These are phyloP conservation scores for Molanna angustata DNA, from an alignment of 2,888 invertebrate species.

Conservation along the genomic window DNA sequence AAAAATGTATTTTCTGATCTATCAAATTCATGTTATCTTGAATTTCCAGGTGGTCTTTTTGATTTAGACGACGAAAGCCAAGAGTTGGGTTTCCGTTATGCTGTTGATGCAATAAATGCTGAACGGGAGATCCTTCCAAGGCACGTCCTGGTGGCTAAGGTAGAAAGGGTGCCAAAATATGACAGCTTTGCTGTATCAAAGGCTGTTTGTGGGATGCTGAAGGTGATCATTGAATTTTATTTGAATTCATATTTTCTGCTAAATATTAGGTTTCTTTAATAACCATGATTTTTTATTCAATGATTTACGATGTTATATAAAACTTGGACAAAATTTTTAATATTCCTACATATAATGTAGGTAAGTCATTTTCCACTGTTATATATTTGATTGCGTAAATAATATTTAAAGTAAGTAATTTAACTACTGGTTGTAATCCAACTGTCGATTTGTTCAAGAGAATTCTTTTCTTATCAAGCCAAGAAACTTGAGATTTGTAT, in stretches of 20 bases:
- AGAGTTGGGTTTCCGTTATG: slow-evolving; percentile 41
- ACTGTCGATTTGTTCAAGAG: too few relatives aligned
- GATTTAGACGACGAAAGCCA: slow-evolving; percentile 54
- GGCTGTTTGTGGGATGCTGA: slow-evolving; percentile 53
- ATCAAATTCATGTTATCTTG: too few relatives aligned
- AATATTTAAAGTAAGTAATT: too few relatives aligned
- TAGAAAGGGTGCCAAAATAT: slow-evolving; percentile 47
- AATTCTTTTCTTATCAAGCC: too few relatives aligned
- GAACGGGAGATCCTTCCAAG: slow-evolving; percentile 44
- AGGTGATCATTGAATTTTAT: slow-evolving; percentile 40
- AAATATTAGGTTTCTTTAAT: not conserved
- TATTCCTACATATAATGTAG: not conserved
- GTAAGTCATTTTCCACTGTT: too few relatives aligned
- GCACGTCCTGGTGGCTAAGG: slow-evolving; percentile 41
- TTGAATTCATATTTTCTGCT: not conserved
- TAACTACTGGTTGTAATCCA: too few relatives aligned
- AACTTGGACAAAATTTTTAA: not conserved
- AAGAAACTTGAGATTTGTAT: too few relatives aligned
- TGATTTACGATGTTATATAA: not conserved
- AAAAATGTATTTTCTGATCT: too few relatives aligned
- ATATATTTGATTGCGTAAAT: too few relatives aligned
- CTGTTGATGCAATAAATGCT: slow-evolving; percentile 50
- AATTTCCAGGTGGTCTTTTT: slow-evolving; percentile 60
- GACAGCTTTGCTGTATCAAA: slow-evolving; percentile 56
- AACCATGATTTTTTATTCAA: not conserved